Conservation (phyloP, 2,113 vertebrate species). For the Dinomys branickii region DNA sequence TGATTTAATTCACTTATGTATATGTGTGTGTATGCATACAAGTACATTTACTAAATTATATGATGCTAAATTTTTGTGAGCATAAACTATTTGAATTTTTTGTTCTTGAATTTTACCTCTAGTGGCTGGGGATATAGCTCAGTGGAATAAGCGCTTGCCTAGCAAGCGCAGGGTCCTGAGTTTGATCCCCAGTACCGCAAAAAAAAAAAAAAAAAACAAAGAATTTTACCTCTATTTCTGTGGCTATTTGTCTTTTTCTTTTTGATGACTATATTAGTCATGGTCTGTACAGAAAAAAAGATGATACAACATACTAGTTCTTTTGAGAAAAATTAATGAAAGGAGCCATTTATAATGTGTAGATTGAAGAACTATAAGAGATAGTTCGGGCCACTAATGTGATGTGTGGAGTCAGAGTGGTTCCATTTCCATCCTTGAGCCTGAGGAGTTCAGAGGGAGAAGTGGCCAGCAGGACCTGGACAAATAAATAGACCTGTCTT, state of each 20-base stretch:
- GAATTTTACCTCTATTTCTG: background rate
- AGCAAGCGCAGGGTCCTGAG: too few relatives aligned
- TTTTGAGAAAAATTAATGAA: conserved; percentile 1
- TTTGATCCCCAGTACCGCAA: too few relatives aligned
- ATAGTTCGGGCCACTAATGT: background rate
- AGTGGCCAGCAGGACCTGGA: background rate
- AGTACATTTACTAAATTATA: background rate
- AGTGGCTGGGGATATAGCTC: too few relatives aligned
- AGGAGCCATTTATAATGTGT: background rate
- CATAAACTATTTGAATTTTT: background rate
- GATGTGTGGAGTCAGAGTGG: background rate
- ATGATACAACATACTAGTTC: background rate
- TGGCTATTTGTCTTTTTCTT: background rate
- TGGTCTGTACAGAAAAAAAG: background rate
- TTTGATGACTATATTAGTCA: background rate
- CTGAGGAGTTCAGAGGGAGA: background rate
- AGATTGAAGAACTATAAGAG: background rate
- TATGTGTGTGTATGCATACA: background rate
- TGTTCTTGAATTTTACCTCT: background rate
- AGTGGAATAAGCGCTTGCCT: too few relatives aligned
- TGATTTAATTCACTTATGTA: background rate
- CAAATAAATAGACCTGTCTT: background rate
- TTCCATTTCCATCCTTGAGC: background rate
- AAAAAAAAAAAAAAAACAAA: too few relatives aligned
- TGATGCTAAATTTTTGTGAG: background rate